Evolutionary conservation across 1,140 invertebrate genomes (phyloP).

Genomic region (Eriocheir sinensis): DNA sequence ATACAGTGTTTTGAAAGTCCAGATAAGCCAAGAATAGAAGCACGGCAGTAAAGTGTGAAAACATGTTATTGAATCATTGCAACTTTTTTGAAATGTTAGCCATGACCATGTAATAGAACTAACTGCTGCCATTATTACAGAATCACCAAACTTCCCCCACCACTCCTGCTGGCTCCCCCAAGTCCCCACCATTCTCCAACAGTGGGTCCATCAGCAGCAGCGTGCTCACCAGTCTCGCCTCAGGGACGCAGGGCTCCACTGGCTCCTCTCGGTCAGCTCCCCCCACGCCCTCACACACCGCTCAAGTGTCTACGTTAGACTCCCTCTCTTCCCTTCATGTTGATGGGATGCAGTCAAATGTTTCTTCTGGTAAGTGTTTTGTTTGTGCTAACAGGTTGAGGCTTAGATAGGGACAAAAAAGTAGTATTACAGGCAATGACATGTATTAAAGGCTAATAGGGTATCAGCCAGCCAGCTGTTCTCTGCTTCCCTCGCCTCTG

Average conservation of each 20-base stretch:
- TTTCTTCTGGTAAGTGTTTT: slow-evolving; percentile 55
- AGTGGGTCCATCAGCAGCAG: slow-evolving; percentile 82
- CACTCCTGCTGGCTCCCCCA: slow-evolving; percentile 67
- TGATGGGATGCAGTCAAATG: slow-evolving; percentile 80
- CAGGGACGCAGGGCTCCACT: slow-evolving; percentile 62
- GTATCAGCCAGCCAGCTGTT: too few species aligned
- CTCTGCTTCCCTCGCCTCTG: not conserved
- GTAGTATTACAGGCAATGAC: not conserved
- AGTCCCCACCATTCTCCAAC: slow-evolving; percentile 78
- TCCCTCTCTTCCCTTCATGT: slow-evolving; percentile 75
- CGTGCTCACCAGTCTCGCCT: slow-evolving; percentile 81
- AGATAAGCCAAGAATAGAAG: too few species aligned
- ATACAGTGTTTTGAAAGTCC: too few species aligned
- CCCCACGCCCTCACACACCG: slow-evolving; percentile 72
- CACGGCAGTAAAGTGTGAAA: too few species aligned
- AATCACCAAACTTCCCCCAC: slow-evolving; percentile 67
- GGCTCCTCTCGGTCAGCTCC: slow-evolving; percentile 71
- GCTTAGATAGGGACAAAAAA: too few species aligned
- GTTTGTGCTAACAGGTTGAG: too few species aligned
- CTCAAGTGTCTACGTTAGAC: slow-evolving; percentile 72
- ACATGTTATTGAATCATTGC: too few species aligned
- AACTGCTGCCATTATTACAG: not conserved
- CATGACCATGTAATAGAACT: too few species aligned
- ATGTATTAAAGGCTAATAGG: not conserved
- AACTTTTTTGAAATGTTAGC: too few species aligned